A percentile compares a stretch with the other conserved stretches of the same genome.
These are phyloP conservation scores for Steromphala cineraria DNA, from an alignment of 2,888 invertebrate species.

Conservation along the genomic window DNA sequence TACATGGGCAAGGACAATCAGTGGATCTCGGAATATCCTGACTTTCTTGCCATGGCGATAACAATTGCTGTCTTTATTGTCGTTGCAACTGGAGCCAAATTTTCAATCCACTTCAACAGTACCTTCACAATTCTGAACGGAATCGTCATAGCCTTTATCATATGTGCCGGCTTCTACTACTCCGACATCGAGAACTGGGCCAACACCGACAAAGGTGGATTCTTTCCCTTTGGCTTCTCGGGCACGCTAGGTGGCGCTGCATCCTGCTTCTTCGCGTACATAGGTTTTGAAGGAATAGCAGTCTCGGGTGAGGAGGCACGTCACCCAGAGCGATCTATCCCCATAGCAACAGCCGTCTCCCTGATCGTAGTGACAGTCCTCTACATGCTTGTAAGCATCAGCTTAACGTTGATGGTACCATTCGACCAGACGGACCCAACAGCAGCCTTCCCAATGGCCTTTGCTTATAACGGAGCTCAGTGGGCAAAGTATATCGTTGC, in stretches of 20 bases:
- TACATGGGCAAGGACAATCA: conserved; percentile 46
- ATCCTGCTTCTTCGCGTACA: conserved; percentile 76
- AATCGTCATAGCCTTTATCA: conserved; percentile 73
- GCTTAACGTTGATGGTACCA: conserved; percentile 70
- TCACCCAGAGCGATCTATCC: conserved; percentile 73
- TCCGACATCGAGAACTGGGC: conserved; percentile 90
- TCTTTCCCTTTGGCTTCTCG: conserved; percentile 74
- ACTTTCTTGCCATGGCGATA: conserved; percentile 73
- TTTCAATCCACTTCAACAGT: conserved; percentile 74
- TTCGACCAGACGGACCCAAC: conserved; percentile 60
- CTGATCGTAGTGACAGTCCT: conserved; percentile 65
- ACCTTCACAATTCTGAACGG: conserved; percentile 74
- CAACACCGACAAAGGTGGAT: conserved; percentile 71
- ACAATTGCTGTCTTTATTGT: conserved; percentile 77
- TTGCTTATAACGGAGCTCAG: conserved; percentile 59
- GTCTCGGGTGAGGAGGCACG: conserved; percentile 75
- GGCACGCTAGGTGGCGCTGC: conserved; percentile 75
- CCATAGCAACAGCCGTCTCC: conserved; percentile 70
- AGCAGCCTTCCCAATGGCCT: conserved; percentile 71
- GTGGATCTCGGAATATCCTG: conserved; percentile 74
- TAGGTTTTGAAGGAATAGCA: conserved; percentile 76
- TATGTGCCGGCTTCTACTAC: conserved; percentile 86
- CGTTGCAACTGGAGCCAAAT: conserved; percentile 73
- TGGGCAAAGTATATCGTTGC: conserved; percentile 73
- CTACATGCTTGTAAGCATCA: conserved; percentile 67